Base-by-base conservation (phyloP, 2,797 vertebrate genomes). In the Clamator glandarius region DNA sequence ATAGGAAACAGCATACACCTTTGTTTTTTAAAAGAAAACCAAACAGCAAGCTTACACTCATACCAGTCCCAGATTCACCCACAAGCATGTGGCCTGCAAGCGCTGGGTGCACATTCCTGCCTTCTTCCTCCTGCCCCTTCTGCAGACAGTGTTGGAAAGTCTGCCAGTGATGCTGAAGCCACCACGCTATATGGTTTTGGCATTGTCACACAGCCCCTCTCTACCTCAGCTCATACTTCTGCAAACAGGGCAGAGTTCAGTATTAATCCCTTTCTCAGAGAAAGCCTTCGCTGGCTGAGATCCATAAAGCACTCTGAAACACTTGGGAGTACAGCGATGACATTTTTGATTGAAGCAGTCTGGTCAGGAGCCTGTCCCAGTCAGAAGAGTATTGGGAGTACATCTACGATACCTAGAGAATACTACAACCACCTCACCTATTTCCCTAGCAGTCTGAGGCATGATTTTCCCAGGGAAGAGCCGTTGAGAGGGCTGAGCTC, bases 161-260 rank as follows among this genome's bases (percentile, higher is more conserved):
- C n/a, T 44, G 36, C 1, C 4, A 19, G 19, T 1, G 23, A 58
- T 6, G 29, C 54, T 28, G 42, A 31, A 16, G 4, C 6, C 31
- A 11, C 25, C 3, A 4, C 4, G 12, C 41, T 36, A 2, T 4
- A 1, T 11, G 62, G 1, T 36, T 64, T 1, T 70, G 51, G 29
- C 52, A 48, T 63, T 10, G 12, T 24, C 63, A 33, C 1, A 3
- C 67, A 80, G 79, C 28, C 39, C 24, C 41, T 21, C 12, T 57
- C 57, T 41, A 35, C 31, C n/a, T 57, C 63, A 11, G 24, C 4
- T 46, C 39, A 16, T 2, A 16, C n/a, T 25, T 73, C 2, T 12
- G 29, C 26, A 33, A 84, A 46, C 15, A 18, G 1, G 42, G 35
- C 3, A 1, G n/a, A 1, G 24, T 25, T 70, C 50, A 20, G 20